Evolutionary conservation across 30 jellyfish, hydroid and myxozoan species (phyloP).

Genomic region (Cassiopea xamachana): DNA sequence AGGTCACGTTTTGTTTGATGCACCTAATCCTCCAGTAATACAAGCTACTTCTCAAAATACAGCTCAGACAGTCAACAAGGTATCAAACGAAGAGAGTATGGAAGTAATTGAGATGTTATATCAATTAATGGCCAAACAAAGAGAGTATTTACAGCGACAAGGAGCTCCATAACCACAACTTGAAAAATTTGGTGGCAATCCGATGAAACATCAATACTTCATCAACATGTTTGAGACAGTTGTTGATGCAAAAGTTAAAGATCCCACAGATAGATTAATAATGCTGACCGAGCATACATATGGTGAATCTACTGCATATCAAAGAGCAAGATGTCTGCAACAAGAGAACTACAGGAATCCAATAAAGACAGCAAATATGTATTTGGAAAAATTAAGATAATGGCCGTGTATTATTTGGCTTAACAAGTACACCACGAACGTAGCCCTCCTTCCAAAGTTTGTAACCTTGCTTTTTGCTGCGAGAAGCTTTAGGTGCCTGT

Average conservation of each 20-base stretch:
- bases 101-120: background rate
- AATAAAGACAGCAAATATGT: constrained; percentile 23
- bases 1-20: too few relatives aligned
- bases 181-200: constrained; percentile 55
- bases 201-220: constrained; percentile 41
- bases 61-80: background rate
- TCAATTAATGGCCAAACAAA: constrained; percentile 34
- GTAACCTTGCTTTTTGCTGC: too few relatives aligned
- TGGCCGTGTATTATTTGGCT: constrained; percentile 47
- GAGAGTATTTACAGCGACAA: constrained; percentile 34
- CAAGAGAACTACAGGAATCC: constrained; percentile 47
- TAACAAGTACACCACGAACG: too few relatives aligned
- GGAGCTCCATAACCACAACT: constrained; percentile 48
- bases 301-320: constrained; percentile 41
- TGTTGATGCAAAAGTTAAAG: constrained; percentile 36
- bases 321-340: constrained; percentile 44
- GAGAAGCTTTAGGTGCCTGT: too few relatives aligned
- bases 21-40: background rate
- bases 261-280: constrained; percentile 17
- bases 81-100: background rate
- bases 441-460: too few relatives aligned
- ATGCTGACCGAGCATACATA: constrained; percentile 25
- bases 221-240: constrained; percentile 32
- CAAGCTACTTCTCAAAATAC: background rate
- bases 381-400: constrained; percentile 19